These are phyloP conservation scores for Numenius phaeopus DNA, from an alignment of 2,797 vertebrate genomes.

Conservation along the genomic window DNA sequence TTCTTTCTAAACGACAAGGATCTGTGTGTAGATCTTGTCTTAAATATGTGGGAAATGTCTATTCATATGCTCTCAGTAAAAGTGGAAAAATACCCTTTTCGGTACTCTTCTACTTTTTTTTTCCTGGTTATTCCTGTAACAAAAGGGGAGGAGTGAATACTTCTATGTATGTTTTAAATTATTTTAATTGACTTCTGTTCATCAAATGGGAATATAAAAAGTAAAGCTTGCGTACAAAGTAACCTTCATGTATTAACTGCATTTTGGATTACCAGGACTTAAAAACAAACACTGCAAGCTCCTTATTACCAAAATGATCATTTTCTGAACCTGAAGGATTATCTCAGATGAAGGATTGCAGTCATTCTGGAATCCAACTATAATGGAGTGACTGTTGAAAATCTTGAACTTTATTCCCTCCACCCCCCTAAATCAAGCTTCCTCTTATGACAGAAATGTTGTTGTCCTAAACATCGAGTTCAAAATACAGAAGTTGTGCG, in stretches of 20 bases:
- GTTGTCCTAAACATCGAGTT: not conserved
- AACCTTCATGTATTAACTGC: not conserved
- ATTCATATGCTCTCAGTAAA: not conserved
- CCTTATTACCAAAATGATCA: accelerated
- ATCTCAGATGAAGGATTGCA: not conserved
- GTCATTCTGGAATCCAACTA: not conserved
- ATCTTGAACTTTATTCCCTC: not conserved
- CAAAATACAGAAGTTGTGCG: not conserved
- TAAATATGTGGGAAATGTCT: not conserved
- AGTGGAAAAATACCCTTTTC: not conserved
- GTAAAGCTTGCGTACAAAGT: not conserved
- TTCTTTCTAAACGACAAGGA: not conserved
- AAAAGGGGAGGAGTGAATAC: not conserved
- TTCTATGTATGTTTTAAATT: not conserved
- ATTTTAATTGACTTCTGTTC: not conserved
- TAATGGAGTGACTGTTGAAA: not conserved
- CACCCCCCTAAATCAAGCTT: not conserved
- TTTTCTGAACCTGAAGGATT: not conserved
- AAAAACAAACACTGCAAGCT: not conserved
- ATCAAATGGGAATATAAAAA: not conserved
- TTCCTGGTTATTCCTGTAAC: not conserved
- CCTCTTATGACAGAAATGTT: not conserved
- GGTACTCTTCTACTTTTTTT: not conserved
- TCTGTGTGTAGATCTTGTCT: not conserved
- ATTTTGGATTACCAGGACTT: not conserved